Conservation (phyloP, 2,113 vertebrate genomes). For the Ceuthmochares aereus region DNA sequence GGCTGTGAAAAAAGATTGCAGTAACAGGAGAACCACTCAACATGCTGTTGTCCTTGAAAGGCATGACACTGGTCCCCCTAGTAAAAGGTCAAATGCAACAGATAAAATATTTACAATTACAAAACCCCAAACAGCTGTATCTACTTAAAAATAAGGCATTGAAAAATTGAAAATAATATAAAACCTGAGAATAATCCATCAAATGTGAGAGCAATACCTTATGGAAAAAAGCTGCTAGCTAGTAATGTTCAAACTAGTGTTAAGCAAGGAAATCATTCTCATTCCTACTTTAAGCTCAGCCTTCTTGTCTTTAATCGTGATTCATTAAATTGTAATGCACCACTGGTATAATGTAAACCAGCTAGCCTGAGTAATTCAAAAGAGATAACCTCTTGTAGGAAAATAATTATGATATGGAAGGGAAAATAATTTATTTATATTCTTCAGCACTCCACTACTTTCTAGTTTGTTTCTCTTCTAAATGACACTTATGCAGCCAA, state of each 20-base stretch:
- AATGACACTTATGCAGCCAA: neutral
- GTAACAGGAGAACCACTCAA: neutral
- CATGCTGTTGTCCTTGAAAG: neutral
- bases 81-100: constrained; percentile 32
- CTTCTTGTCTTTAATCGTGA: constrained; percentile 35
- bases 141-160: neutral
- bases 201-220: neutral
- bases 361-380: constrained; percentile 65
- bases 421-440: constrained; percentile 34
- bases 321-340: constrained; percentile 57
- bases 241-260: neutral
- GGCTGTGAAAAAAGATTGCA: neutral
- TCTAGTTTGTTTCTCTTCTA: constrained; percentile 29
- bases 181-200: neutral
- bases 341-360: constrained; percentile 60
- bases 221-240: neutral
- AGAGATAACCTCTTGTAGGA: constrained; percentile 29
- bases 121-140: neutral
- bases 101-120: constrained; percentile 26
- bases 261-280: constrained; percentile 18
- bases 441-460: constrained; percentile 10
- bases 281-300: constrained; percentile 22
- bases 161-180: neutral
- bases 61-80: neutral
- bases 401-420: constrained; percentile 19